Conservation (phyloP, 2,797 vertebrate genomes). For the Melanotaenia maccullochi region DNA sequence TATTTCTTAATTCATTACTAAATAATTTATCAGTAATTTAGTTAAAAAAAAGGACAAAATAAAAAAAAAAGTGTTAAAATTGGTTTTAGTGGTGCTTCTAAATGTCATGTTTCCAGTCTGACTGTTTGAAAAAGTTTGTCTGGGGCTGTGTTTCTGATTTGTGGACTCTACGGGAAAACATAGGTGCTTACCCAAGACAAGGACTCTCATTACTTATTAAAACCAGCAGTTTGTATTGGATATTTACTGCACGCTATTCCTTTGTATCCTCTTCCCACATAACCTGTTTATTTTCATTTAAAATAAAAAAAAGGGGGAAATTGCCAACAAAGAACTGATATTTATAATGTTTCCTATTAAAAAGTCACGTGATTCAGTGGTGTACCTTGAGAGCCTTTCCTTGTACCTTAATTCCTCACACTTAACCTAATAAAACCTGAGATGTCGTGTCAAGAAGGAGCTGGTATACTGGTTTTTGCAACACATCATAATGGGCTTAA, state of each 20-base stretch:
- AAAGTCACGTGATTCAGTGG: neutral
- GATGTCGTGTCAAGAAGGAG: neutral
- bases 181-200: neutral
- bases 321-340: neutral
- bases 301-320: neutral
- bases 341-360: neutral
- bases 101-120: neutral
- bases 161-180: neutral
- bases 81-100: neutral
- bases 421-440: neutral
- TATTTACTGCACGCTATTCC: neutral
- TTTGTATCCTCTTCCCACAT: neutral
- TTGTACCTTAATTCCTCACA: neutral
- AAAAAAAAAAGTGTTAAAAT: neutral
- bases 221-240: neutral
- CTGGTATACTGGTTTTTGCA: neutral
- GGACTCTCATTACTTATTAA: neutral
- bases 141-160: neutral
- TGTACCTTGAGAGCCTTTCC: neutral
- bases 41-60: neutral
- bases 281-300: neutral
- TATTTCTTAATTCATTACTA: too few relatives aligned
- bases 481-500: constrained; percentile 4
- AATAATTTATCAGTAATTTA: too few relatives aligned
- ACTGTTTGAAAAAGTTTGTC: neutral